Evolutionary conservation across 1,140 invertebrate species (phyloP).

Genomic region (Zaprionus nigranus): DNA sequence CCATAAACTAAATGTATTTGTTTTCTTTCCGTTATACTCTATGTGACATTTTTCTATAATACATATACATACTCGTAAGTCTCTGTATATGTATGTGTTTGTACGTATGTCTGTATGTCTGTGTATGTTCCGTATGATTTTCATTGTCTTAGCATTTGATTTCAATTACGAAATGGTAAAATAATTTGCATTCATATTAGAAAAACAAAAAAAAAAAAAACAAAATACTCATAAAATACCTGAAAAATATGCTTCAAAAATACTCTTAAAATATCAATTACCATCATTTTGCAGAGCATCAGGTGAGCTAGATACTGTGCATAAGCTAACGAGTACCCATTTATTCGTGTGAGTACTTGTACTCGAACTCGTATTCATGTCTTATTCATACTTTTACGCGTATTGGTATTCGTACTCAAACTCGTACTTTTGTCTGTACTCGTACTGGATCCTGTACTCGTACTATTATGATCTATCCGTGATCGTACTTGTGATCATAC

Average conservation of each 20-base stretch:
- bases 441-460: background rate
- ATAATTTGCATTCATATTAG: conserved; percentile 21
- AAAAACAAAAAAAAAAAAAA: background rate
- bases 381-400: background rate
- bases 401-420: background rate
- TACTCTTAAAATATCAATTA: conserved; percentile 1
- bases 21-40: conserved; percentile 43
- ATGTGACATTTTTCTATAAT: conserved; percentile 43
- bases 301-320: conserved; percentile 24
- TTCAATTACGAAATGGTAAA: conserved; percentile 25
- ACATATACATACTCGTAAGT: conserved; percentile 34
- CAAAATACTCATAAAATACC: conserved; percentile 18
- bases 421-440: background rate
- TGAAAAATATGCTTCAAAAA: conserved; percentile 17
- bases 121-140: conserved; percentile 38
- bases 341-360: background rate
- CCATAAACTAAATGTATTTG: conserved; percentile 68
- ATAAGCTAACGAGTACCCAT: conserved; percentile 9
- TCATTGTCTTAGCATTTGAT: conserved; percentile 36
- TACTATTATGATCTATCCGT: background rate
- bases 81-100: conserved; percentile 14
- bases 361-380: background rate
- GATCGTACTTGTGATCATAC: background rate
- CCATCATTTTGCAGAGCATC: conserved; percentile 27
- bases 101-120: conserved; percentile 33